phyloP scores from a whole-genome alignment of 1,140 invertebrate genomes.

The Drosophila repletoides region DNA sequence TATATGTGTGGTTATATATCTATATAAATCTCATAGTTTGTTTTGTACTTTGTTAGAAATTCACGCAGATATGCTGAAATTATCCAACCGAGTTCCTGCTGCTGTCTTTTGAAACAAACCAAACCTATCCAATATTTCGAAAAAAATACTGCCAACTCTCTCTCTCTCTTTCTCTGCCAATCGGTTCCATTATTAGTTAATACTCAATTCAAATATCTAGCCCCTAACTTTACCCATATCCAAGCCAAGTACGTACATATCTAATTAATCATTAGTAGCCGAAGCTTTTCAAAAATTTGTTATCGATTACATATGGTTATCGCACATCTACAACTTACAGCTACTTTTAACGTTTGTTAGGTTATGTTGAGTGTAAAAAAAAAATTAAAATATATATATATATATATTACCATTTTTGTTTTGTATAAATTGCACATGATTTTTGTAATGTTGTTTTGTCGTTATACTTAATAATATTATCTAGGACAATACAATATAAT shows the following conservation, averaged over 20 bases:
- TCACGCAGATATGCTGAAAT: conserved; percentile 74
- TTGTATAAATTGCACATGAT: conserved; percentile 67
- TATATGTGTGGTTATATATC: conserved; percentile 19
- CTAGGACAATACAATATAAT: conserved; percentile 44
- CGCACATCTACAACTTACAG: conserved; percentile 44
- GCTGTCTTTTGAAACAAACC: conserved; percentile 18
- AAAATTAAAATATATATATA: conserved; percentile 3
- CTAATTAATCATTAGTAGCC: not conserved
- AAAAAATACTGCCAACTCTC: conserved; percentile 28
- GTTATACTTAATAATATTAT: conserved; percentile 17
- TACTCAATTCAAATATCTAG: not conserved
- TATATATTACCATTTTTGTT: conserved; percentile 1
- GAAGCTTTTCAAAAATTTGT: not conserved
- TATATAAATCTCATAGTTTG: conserved; percentile 57
- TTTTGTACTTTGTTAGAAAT: conserved; percentile 78
- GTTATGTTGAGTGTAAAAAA: conserved; percentile 3
- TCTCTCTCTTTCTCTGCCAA: too few relatives aligned
- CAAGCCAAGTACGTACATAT: conserved; percentile 9
- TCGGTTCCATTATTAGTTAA: too few relatives aligned
- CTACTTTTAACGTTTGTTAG: conserved; percentile 30
- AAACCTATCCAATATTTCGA: conserved; percentile 3
- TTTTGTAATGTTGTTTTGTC: conserved; percentile 38
- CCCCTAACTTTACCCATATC: conserved; percentile 6
- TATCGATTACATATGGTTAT: conserved; percentile 28
- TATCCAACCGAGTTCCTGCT: conserved; percentile 67